A percentile compares a stretch with the other conserved stretches of the same genome.
These are phyloP conservation scores for Parasteatoda tepidariorum DNA, from an alignment of 1,140 invertebrate genomes.

Conservation along the genomic window DNA sequence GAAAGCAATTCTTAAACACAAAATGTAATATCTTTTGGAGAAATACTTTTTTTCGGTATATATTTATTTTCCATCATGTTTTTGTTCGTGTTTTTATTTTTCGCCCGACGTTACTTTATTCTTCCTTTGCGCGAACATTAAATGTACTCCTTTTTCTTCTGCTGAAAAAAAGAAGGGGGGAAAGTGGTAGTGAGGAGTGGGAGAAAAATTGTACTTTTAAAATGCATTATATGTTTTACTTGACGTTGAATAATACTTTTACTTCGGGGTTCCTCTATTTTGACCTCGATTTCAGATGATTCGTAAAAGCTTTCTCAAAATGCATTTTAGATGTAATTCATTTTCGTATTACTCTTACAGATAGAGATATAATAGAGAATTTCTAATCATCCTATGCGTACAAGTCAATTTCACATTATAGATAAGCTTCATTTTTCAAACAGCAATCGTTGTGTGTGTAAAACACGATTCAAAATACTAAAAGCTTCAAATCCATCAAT, in stretches of 20 bases:
- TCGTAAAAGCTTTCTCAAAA: not conserved
- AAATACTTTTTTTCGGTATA: conserved; percentile 37
- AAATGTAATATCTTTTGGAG: conserved; percentile 53
- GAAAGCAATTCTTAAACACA: conserved; percentile 59
- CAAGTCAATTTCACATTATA: not conserved
- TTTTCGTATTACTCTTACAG: not conserved
- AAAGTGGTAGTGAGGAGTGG: not conserved
- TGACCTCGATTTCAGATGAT: not conserved
- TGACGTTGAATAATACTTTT: conserved; percentile 40
- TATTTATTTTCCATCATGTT: conserved; percentile 59
- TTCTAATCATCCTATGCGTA: not conserved
- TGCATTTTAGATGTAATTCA: not conserved
- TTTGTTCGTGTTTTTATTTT: conserved; percentile 35
- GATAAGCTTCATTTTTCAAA: not conserved
- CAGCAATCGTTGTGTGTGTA: no score
- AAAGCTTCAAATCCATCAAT: no score
- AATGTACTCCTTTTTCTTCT: conserved; percentile 24
- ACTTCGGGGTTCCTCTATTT: not conserved
- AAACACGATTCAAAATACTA: no score
- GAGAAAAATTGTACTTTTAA: conserved; percentile 46
- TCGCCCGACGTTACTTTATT: conserved; percentile 22
- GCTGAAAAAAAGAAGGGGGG: not conserved
- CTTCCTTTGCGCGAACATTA: conserved; percentile 44
- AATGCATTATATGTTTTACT: conserved; percentile 49
- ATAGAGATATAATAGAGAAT: not conserved